Evolutionary conservation across 2,113 vertebrate genomes (phyloP).

Genomic region (Nothobranchius kuhntae): DNA sequence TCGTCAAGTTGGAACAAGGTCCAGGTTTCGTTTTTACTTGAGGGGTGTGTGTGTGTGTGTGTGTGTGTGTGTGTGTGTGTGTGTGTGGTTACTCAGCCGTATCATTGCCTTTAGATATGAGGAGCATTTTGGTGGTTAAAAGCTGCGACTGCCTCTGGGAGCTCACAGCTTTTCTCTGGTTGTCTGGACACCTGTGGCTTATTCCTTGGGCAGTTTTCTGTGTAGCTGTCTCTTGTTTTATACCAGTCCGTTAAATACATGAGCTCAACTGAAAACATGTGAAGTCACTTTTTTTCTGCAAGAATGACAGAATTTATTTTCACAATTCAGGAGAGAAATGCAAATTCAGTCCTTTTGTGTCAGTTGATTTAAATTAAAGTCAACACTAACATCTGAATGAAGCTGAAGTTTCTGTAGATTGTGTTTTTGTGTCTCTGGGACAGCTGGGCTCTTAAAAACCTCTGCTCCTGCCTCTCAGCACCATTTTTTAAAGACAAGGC

Average conservation of each 20-base stretch:
- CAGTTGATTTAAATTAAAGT: not conserved
- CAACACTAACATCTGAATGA: not conserved
- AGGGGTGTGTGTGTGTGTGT: constrained; percentile 16
- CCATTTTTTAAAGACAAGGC: constrained; percentile 48
- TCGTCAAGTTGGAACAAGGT: constrained; percentile 55
- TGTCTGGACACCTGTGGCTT: constrained; percentile 4
- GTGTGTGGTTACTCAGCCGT: constrained; percentile 34
- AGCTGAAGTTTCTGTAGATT: constrained; percentile 6
- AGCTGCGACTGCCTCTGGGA: constrained; percentile 11
- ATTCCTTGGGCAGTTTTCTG: no score
- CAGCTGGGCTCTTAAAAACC: constrained; percentile 17
- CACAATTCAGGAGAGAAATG: not conserved
- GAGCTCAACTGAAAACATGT: no score
- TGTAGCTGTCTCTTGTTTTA: no score
- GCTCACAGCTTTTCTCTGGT: constrained; percentile 25
- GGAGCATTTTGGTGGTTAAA: constrained; percentile 40
- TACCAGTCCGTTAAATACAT: no score
- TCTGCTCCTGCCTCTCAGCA: constrained; percentile 10
- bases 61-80: constrained; percentile 20
- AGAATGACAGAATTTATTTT: no score
- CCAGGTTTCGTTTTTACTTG: constrained; percentile 19
- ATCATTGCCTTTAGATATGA: constrained; percentile 40
- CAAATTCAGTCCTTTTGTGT: no score
- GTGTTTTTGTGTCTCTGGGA: constrained; percentile 9
- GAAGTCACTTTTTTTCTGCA: no score